Percentiles rank a stretch among this genome's conserved stretches.
Evolutionary conservation across 1,140 invertebrate species (phyloP).

Genomic region (Sesamia nonagrioides): DNA sequence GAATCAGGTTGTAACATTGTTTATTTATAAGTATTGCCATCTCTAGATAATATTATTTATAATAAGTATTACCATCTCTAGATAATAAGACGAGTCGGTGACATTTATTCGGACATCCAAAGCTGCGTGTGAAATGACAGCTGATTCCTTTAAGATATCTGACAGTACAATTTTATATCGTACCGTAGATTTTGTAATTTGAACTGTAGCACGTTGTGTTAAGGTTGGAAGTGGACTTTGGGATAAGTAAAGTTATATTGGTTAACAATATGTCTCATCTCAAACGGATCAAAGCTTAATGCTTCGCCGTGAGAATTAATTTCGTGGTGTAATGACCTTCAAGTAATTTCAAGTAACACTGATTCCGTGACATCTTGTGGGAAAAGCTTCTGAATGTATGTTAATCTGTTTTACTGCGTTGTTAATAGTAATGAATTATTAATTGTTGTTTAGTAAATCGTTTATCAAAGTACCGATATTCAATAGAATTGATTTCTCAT

Average conservation of each 20-base stretch:
- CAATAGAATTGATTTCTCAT: slow-evolving; percentile 25
- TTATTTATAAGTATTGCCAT: slow-evolving; percentile 39
- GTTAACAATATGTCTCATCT: slow-evolving; percentile 73
- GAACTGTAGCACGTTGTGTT: slow-evolving; percentile 49
- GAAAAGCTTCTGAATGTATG: slow-evolving; percentile 60
- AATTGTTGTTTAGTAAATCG: background rate
- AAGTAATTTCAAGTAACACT: slow-evolving; percentile 65
- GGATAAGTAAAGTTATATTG: slow-evolving; percentile 46
- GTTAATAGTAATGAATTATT: slow-evolving; percentile 38
- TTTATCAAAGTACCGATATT: slow-evolving; percentile 18
- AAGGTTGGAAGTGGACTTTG: slow-evolving; percentile 44
- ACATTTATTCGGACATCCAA: slow-evolving; percentile 69
- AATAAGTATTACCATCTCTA: slow-evolving; percentile 39
- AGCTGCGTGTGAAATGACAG: slow-evolving; percentile 79
- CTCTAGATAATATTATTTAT: slow-evolving; percentile 61
- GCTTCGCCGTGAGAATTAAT: slow-evolving; percentile 80
- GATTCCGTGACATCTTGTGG: slow-evolving; percentile 70
- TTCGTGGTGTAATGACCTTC: slow-evolving; percentile 73
- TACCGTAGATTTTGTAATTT: slow-evolving; percentile 43
- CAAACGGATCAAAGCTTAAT: slow-evolving; percentile 71
- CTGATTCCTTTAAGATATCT: slow-evolving; percentile 70
- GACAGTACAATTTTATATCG: slow-evolving; percentile 46
- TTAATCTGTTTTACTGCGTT: slow-evolving; percentile 50
- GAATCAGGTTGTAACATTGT: slow-evolving; percentile 16
- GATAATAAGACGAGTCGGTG: slow-evolving; percentile 64